A percentile compares a stretch with the other conserved stretches of the same genome.
Evolutionary conservation across 92 coral and sea anemone genomes (phyloP).

Genomic region (Epizoanthus scotinus): DNA sequence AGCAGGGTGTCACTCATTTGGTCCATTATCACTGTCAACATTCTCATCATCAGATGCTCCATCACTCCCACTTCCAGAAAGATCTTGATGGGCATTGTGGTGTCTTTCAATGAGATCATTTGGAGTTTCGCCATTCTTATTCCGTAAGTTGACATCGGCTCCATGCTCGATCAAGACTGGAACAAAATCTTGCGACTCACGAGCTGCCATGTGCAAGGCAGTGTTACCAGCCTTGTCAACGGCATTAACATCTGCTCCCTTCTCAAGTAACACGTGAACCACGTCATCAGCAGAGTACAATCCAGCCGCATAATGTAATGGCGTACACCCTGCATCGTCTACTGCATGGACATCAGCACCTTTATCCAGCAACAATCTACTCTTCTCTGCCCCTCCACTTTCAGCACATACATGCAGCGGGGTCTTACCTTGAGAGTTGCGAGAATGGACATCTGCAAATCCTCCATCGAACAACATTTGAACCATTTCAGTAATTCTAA

Average conservation of each 20-base stretch:
- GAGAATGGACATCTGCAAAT: constrained; percentile 30
- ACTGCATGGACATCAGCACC: constrained; percentile 23
- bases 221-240: neutral
- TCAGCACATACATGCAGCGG: constrained; percentile 8
- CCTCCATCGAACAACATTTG: constrained; percentile 5
- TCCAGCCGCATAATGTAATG: neutral
- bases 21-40: too few relatives aligned
- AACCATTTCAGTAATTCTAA: neutral
- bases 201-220: too few relatives aligned
- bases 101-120: too few relatives aligned
- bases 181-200: too few relatives aligned
- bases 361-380: constrained; percentile 2
- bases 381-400: neutral
- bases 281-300: neutral
- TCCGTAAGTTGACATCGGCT: too few relatives aligned
- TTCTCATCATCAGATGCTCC: too few relatives aligned
- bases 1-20: too few relatives aligned
- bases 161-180: too few relatives aligned
- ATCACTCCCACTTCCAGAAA: too few relatives aligned
- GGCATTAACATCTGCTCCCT: constrained; percentile 33
- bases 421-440: constrained; percentile 32
- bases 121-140: too few relatives aligned
- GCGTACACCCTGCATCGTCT: neutral
- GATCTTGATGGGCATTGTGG: too few relatives aligned
- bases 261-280: constrained; percentile 6